Evolutionary conservation across 2,888 invertebrate species (phyloP), one percentile per base, ranked within the genome.

Genomic region (Heteromyza rotundicornis): DNA sequence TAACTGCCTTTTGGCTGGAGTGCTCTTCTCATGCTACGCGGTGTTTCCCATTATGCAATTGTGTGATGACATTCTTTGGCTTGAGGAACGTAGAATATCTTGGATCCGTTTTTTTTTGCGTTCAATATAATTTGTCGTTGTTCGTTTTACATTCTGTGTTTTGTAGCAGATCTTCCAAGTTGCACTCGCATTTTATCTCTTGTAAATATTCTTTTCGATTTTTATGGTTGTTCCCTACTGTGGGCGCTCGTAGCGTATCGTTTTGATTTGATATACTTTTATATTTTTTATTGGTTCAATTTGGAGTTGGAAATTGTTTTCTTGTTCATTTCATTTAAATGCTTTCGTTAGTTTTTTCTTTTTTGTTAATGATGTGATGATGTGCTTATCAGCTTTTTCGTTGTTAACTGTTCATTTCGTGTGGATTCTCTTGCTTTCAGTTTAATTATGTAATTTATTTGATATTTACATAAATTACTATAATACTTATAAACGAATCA

Each of bases 331-430:
- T 59, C 17, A 24, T 17, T 64, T 62, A n/a, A n/a, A n/a, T n/a
- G 61, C 35, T 58, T 27, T 14, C 19, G 40, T 52, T 52, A 12
- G n/a, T n/a, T 17, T 35, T 32, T 50, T 56, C 54, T 59, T 62
- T 64, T 53, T 69, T 71, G 72, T 76, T 74, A 76, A 75, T 74
- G 74, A 74, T 76, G 77, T 76, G 74, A 75, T 75, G 74, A 74
- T 69, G 76, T 73, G 17, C 49, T n/a, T n/a, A n/a, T n/a, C n/a
- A n/a, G n/a, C n/a, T n/a, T n/a, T n/a, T n/a, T n/a, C n/a, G n/a
- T n/a, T n/a, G n/a, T n/a, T n/a, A n/a, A n/a, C n/a, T n/a, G n/a
- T n/a, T n/a, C n/a, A n/a, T n/a, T n/a, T n/a, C n/a, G n/a, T n/a
- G n/a, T n/a, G n/a, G n/a, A n/a, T n/a, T n/a, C n/a, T n/a, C n/a